Conservation (phyloP, 2,797 vertebrate species). For the Dromococcyx pavoninus region DNA sequence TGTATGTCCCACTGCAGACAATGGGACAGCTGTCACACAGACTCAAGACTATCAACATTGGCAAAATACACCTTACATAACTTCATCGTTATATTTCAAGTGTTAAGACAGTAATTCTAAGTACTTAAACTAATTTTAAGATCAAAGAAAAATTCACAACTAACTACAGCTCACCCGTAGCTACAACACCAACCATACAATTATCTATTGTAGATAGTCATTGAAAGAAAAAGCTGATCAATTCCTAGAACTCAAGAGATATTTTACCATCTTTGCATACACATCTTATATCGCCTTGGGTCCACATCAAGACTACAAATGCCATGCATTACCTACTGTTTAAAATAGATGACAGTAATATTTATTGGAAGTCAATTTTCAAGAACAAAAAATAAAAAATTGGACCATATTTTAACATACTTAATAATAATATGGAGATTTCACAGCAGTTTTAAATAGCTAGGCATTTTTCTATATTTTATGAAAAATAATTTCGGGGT, state of each 20-base stretch:
- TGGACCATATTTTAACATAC: neutral
- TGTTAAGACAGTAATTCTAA: neutral
- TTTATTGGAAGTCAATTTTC: neutral
- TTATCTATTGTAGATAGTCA: neutral
- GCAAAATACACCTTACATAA: conserved; percentile 1
- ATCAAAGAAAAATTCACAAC: neutral
- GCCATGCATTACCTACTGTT: neutral
- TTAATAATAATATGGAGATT: neutral
- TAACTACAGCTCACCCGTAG: neutral
- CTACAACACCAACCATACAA: neutral
- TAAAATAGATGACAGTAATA: neutral
- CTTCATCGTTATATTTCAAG: too few relatives aligned
- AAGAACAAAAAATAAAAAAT: neutral
- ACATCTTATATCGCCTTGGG: neutral
- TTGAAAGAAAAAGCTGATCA: neutral
- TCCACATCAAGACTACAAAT: neutral
- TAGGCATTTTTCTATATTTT: neutral
- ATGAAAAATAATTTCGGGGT: neutral
- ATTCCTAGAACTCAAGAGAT: neutral
- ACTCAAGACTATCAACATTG: conserved; percentile 9
- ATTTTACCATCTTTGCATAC: neutral
- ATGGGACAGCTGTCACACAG: conserved; percentile 40
- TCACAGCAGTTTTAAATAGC: neutral
- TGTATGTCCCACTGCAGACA: conserved; percentile 55
- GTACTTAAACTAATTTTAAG: neutral